Evolutionary conservation across 2,797 vertebrate species (phyloP), one percentile per base, ranked within the genome.

Genomic region (Euphonia xanthogaster): DNA sequence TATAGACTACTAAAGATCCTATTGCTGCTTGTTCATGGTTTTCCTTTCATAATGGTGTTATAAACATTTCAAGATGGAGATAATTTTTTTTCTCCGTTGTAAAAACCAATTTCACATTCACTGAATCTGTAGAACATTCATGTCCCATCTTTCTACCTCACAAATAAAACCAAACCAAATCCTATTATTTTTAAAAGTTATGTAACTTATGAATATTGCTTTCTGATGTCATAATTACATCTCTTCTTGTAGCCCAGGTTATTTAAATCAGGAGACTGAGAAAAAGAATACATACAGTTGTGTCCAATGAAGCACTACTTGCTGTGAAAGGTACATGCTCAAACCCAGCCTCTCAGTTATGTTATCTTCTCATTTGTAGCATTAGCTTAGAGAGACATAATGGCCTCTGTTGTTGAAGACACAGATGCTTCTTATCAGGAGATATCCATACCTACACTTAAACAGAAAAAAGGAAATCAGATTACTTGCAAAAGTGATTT

Each of bases 21-120:
- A 27, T 89, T 93, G 19, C 21, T 89, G 25, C 9, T 80, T 81
- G 42, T 81, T 71, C 51, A 17, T 51, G 11, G 14, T 85, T 88
- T 51, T 95, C 44, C 79, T 85, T 86, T 79, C 39, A 74, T 93
- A 95, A 90, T 89, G 28, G 5, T 72, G 12, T 93, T 87, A 95
- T 91, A 95, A 94, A 95, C 95, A 97, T 94, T 97, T 96, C 9
- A 37, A 30, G 42, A 85, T 39, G 66, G 72, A 82, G 77, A 85
- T 78, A 45, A 89, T 85, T 90, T 79, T 95, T 95, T 73, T 93
- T 96, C 80, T 81, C 23, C 28, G 95, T 96, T 93, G 75, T 87
- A 96, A 73, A 70, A 97, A 93, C 21, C 27, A 87, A 86, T 95
- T 97, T 95, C 65, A 74, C 50, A 67, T 95, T 94, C 60, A 33